Evolutionary conservation across 2,888 invertebrate genomes (phyloP).

Genomic region (Limnephilus auricula): DNA sequence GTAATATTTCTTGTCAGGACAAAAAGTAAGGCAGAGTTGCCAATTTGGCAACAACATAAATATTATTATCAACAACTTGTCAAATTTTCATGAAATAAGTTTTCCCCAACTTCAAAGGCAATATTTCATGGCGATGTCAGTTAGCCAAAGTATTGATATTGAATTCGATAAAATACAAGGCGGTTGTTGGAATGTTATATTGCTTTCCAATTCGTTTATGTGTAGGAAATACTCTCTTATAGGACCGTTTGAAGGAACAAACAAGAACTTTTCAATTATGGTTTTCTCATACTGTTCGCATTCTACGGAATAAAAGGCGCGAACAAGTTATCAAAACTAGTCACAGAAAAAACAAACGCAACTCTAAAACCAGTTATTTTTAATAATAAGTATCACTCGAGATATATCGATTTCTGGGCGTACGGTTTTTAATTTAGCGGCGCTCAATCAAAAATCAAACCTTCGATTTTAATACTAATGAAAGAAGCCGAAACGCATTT

Average conservation of each 20-base stretch:
- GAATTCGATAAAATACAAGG: neutral
- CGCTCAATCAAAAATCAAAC: too few species aligned
- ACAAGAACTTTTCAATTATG: neutral
- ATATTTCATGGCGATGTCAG: neutral
- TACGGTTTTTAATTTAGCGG: too few species aligned
- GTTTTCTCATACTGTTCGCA: neutral
- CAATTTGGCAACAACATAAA: constrained; percentile 3
- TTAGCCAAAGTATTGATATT: neutral
- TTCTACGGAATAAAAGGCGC: too few species aligned
- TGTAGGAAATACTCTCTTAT: neutral
- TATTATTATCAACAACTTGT: neutral
- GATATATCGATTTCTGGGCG: too few species aligned
- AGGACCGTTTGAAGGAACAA: neutral
- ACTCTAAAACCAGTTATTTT: too few species aligned
- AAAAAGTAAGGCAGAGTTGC: neutral
- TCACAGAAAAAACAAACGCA: too few species aligned
- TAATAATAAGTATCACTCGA: too few species aligned
- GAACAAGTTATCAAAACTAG: too few species aligned
- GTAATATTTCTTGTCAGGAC: neutral
- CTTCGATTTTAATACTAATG: too few species aligned
- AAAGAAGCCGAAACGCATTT: too few species aligned
- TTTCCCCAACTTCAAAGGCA: neutral
- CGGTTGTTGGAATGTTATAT: neutral
- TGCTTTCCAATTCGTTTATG: neutral
- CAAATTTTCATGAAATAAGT: neutral